Evolutionary conservation across 35 echinoderm and acorn worm genomes (phyloP), one percentile per base, ranked within the genome.

Genomic region (Ophioderma brevispina): DNA sequence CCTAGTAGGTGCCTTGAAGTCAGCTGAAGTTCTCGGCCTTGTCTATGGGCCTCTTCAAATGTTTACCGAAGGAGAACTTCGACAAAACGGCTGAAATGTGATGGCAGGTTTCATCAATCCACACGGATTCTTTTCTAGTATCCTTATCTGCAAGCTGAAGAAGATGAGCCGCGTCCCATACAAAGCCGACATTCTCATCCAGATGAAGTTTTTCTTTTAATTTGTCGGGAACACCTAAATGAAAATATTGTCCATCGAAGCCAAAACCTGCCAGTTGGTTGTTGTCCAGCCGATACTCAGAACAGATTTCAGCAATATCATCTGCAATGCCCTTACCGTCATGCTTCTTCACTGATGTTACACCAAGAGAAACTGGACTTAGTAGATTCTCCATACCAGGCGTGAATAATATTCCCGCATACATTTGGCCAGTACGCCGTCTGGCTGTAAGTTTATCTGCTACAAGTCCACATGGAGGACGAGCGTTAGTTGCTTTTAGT

Each of bases 401-500:
- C 25, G 59, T 70, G n/a, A 70, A 70, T 25, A 70, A 4, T 6
- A 70, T 70, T 13, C 17, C 59, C 3, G 59, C 59, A 70, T 15
- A 70, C 59, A 70, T 70, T 25, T 70, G 59, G 2, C 59, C 59
- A 25, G 59, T 70, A 25, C 59, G 15, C 6, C 59, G 32, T 85
- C 55, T 70, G 10, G 83, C 83, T 32, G 83, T 85, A 8, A 85
- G 25, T 64, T 85, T 85, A 28, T 85, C 83, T 10, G 83, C 42
- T 18, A 64, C 83, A 35, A 64, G 28, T 6, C 83, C 83, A 85
- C 32, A 33, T 31, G 83, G 83, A 10, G 83, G 83, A 1, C 5
- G 4, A 35, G 33, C 31, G 11, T 63, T 33, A 37, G 83, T 85
- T 85, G 83, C 42, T 15, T 56, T 15, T 31, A 85, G 35, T 34